Conservation (phyloP, 2,113 vertebrate species). For the Sarotherodon lohbergeri region DNA sequence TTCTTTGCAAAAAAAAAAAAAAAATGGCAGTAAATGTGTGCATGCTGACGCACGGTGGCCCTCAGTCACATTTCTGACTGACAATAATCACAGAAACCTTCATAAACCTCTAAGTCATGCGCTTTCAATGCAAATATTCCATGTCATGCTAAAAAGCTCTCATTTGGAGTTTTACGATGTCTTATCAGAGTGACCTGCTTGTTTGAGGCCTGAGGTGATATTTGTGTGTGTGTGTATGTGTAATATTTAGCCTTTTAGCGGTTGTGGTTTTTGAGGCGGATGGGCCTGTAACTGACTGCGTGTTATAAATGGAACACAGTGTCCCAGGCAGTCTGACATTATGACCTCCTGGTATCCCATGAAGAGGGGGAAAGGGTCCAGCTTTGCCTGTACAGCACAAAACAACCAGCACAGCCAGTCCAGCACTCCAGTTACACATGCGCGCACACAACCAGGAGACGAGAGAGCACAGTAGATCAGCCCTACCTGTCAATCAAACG, state of each 20-base stretch:
- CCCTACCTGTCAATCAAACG: conserved; percentile 26
- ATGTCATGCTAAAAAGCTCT: not conserved
- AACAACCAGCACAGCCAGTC: conserved; percentile 10
- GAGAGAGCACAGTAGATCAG: conserved; percentile 1
- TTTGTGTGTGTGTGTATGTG: not conserved
- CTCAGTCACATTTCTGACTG: conserved; percentile 2
- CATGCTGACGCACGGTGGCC: conserved; percentile 33
- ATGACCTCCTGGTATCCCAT: conserved; percentile 33
- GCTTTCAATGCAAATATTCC: not conserved
- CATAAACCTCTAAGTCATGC: not conserved
- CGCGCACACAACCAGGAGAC: not conserved
- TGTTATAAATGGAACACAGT: conserved; percentile 47
- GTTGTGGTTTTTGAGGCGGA: not conserved
- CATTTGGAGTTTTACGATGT: not conserved
- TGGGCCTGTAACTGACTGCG: not conserved
- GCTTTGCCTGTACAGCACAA: not conserved
- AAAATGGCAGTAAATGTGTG: conserved; percentile 10
- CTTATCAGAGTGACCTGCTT: not conserved
- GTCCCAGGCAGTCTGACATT: conserved; percentile 50
- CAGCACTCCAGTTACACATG: conserved; percentile 21
- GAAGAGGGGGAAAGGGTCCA: conserved; percentile 14
- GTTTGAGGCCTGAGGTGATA: not conserved
- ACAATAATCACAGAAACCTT: conserved; percentile 9
- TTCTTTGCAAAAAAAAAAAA: not conserved
- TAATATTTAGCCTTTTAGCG: not conserved